Base-by-base conservation (phyloP, 2,888 invertebrate species). In the Epirrhoe tristata region DNA sequence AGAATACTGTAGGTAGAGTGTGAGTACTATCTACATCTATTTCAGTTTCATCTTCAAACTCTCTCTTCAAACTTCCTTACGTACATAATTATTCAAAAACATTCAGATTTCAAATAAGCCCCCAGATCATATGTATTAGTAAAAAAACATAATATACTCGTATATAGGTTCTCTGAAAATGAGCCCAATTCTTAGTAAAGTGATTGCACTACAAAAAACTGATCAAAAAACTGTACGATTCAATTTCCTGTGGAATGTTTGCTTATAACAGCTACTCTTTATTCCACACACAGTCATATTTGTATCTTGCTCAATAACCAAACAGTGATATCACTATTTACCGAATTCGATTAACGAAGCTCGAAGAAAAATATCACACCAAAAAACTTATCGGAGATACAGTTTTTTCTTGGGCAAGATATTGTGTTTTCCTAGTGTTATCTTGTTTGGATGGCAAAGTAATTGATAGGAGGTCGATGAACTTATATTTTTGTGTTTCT, bases 391-490 rank as follows among this genome's bases (percentile, higher is more conserved):
- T 82, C 80, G 86, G 76, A 79, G 84, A 84, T 84, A 81, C 71
- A 82, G 70, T 82, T 82, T 90, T 86, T 88, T 86, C 87, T 87
- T 79, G 80, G 73, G 74, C 80, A 77, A 83, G 85, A 89, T 86
- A 88, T 87, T 87, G 84, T 87, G 85, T 84, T 88, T 88, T 87
- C 83, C 84, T 88, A 83, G 56, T 78, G 84, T 85, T 90, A 91
- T 89, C 90, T 77, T 88, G 81, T 90, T 88, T 88, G 83, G 67
- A 72, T 63, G 67, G 58, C 64, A 69, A 71, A 72, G 75, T 77
- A 75, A 75, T 77, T 73, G 75, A 76, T 76, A 76, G 72, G 67
- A 39, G 81, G 80, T 77, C 78, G 71, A 64, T 75, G 80, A 79
- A 73, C 80, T 58, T 59, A 7, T 12, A 53, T 73, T 74, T 76